These are phyloP conservation scores for Ophonus ardosiacus DNA, from an alignment of 2,888 invertebrate genomes.

Conservation along the genomic window DNA sequence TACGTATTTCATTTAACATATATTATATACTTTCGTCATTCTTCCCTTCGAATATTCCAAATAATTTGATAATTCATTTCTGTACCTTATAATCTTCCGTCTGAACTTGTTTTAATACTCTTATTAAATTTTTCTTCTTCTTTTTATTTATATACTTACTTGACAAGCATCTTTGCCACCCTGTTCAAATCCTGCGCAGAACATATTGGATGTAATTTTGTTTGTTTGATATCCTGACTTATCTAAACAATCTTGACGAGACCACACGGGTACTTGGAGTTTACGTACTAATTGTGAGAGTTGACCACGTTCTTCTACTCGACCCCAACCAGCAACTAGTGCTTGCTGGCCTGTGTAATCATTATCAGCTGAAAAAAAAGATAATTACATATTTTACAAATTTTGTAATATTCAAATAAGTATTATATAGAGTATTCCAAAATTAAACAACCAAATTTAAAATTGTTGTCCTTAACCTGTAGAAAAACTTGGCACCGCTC, in stretches of 20 bases:
- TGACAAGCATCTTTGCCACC: constrained; percentile 84
- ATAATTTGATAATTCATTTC: too few species aligned
- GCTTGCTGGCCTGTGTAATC: constrained; percentile 81
- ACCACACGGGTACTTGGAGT: constrained; percentile 86
- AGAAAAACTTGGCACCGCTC: too few species aligned
- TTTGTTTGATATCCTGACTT: constrained; percentile 83
- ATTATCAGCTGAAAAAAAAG: constrained; percentile 70
- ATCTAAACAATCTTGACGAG: constrained; percentile 82
- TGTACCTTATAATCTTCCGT: too few species aligned
- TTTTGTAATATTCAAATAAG: too few species aligned
- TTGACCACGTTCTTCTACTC: constrained; percentile 82
- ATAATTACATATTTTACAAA: not conserved
- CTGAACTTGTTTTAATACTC: too few species aligned
- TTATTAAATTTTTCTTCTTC: not conserved
- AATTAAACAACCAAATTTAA: too few species aligned
- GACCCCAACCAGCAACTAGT: constrained; percentile 87
- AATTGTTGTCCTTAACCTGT: too few species aligned
- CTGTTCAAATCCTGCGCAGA: constrained; percentile 87
- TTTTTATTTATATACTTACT: constrained; percentile 71
- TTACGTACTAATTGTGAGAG: constrained; percentile 83
- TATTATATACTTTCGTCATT: too few species aligned
- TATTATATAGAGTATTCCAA: too few species aligned
- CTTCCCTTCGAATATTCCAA: too few species aligned
- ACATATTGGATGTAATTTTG: constrained; percentile 86
- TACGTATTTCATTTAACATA: too few species aligned